phyloP scores from a whole-genome alignment of 2,113 vertebrate genomes.

The Entelurus aequoreus region DNA sequence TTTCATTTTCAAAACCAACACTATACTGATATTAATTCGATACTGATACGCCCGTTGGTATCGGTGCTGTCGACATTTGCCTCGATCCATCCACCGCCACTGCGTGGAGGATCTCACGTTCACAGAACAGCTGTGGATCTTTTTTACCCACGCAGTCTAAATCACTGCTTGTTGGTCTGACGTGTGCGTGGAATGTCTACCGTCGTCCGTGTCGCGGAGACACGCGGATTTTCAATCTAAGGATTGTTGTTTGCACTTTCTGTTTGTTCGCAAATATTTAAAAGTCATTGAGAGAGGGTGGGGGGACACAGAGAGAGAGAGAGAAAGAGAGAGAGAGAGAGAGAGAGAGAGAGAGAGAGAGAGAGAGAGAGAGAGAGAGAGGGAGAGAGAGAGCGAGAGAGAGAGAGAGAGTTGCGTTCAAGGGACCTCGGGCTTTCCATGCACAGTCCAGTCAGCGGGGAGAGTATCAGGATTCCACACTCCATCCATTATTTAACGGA shows the following conservation, averaged over 20 bases:
- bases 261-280: no score
- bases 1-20: no score
- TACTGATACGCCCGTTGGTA: no score
- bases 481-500: neutral
- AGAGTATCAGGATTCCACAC: neutral
- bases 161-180: neutral
- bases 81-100: neutral
- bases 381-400: neutral
- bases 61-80: no score
- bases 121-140: conserved; percentile 1
- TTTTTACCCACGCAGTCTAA: neutral
- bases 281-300: neutral
- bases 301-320: no score
- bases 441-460: neutral
- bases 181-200: neutral
- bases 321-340: no score
- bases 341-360: neutral
- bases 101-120: conserved; percentile 48
- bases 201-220: neutral
- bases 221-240: neutral
- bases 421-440: neutral
- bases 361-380: neutral
- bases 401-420: neutral
- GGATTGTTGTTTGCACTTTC: neutral
- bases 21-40: no score